Percentiles rank a stretch among this genome's conserved stretches.
Evolutionary conservation across 2,113 vertebrate species (phyloP).

Genomic region (Gracilinanus agilis): DNA sequence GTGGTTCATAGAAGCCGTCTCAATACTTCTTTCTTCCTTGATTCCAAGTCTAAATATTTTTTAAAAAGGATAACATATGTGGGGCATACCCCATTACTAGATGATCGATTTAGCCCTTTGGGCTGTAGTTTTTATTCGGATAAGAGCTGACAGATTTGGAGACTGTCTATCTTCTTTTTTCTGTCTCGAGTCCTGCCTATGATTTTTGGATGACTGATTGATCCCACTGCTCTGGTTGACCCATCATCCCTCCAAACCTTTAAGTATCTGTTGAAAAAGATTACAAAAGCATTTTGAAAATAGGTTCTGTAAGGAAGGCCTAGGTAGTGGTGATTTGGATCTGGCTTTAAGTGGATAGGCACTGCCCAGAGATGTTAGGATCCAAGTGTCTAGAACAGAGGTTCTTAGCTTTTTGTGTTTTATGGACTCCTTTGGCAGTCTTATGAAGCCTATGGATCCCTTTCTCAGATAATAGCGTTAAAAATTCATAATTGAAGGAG

Average conservation of each 20-base stretch:
- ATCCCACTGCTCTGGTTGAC: conserved; percentile 29
- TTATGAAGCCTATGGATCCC: neutral
- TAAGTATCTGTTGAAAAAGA: conserved; percentile 65
- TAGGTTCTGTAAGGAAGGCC: conserved; percentile 76
- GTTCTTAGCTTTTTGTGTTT: conserved; percentile 51
- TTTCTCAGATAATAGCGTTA: neutral
- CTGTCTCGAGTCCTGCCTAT: conserved; percentile 10
- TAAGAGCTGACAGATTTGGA: neutral
- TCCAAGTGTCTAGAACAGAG: conserved; percentile 29
- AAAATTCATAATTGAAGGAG: neutral
- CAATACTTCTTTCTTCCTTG: neutral
- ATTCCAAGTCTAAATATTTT: neutral
- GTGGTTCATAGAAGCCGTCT: neutral
- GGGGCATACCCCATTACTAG: neutral
- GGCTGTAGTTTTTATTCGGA: conserved; percentile 26
- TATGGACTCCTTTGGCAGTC: conserved; percentile 47
- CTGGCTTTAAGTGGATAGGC: conserved; percentile 54
- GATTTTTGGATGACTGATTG: conserved; percentile 42
- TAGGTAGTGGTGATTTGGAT: conserved; percentile 67
- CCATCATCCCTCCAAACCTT: conserved; percentile 70
- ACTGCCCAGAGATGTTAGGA: conserved; percentile 57
- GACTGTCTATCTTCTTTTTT: neutral
- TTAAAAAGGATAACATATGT: conserved; percentile 38
- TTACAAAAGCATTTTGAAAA: conserved; percentile 81
- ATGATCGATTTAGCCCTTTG: neutral